Conservation (phyloP, 2,888 invertebrate species). For the Elaeidobius kamerunicus region DNA sequence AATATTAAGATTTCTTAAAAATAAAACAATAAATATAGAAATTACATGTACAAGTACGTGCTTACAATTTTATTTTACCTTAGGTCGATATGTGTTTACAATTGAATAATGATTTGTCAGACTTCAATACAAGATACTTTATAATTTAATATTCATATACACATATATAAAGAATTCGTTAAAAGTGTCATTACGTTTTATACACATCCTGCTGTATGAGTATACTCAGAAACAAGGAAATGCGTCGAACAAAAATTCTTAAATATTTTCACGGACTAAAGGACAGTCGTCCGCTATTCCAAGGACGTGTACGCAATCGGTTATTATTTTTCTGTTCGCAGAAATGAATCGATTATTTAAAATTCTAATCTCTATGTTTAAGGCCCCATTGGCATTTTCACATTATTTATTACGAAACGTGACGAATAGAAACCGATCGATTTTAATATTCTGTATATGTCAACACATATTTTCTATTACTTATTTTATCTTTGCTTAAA, state of each 20-base stretch:
- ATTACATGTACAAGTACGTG: too few relatives aligned
- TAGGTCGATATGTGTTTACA: too few relatives aligned
- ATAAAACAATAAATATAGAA: too few relatives aligned
- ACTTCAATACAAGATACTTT: too few relatives aligned
- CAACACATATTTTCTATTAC: too few relatives aligned
- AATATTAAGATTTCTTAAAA: too few relatives aligned
- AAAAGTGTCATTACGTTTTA: background rate
- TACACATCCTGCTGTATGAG: background rate
- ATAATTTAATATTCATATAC: too few relatives aligned
- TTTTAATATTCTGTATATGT: background rate
- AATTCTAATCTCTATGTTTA: conserved; percentile 13
- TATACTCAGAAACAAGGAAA: background rate
- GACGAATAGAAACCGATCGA: background rate
- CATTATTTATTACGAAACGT: conserved; percentile 12
- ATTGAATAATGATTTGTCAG: too few relatives aligned
- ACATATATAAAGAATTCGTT: too few relatives aligned
- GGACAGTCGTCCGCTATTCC: conserved; percentile 22
- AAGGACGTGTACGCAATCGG: conserved; percentile 23
- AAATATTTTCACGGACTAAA: conserved; percentile 21
- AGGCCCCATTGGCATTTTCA: conserved; percentile 5
- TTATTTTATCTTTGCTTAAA: too few relatives aligned
- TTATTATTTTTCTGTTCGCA: conserved; percentile 24
- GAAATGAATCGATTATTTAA: conserved; percentile 12
- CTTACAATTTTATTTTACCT: too few relatives aligned
- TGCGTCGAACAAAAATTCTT: background rate